Conservation (phyloP, 2,113 vertebrate species). For the Pluvianellus socialis region DNA sequence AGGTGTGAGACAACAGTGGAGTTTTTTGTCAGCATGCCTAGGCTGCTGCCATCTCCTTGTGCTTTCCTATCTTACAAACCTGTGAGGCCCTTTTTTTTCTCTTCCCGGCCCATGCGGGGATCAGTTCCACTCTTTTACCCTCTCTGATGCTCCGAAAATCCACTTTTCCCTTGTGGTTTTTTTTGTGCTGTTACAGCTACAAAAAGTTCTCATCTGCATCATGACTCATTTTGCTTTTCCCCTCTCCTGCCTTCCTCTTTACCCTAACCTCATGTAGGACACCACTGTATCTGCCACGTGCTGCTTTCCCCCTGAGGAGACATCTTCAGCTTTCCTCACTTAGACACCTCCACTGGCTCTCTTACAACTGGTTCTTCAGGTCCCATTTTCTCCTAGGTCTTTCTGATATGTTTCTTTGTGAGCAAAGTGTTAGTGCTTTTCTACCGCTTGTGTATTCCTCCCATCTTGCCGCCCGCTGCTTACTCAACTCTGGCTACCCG, state of each 20-base stretch:
- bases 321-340: not conserved
- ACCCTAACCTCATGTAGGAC: not conserved
- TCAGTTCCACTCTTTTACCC: not conserved
- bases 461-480: rapidly evolving
- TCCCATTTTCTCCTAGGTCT: not conserved
- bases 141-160: not conserved
- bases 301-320: not conserved
- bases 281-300: not conserved
- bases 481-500: not conserved
- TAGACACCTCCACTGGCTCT: not conserved
- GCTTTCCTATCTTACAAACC: not conserved
- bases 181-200: not conserved
- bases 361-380: not conserved
- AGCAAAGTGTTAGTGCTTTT: not conserved
- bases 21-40: rapidly evolving
- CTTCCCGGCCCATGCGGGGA: too few species aligned
- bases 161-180: not conserved
- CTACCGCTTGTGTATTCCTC: not conserved
- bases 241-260: not conserved
- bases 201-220: not conserved
- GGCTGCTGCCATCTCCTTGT: not conserved
- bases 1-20: not conserved
- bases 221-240: not conserved
- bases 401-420: not conserved
- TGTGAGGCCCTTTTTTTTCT: not conserved